phyloP scores from a whole-genome alignment of 2,113 vertebrate species.

The Amphiprion ocellaris region DNA sequence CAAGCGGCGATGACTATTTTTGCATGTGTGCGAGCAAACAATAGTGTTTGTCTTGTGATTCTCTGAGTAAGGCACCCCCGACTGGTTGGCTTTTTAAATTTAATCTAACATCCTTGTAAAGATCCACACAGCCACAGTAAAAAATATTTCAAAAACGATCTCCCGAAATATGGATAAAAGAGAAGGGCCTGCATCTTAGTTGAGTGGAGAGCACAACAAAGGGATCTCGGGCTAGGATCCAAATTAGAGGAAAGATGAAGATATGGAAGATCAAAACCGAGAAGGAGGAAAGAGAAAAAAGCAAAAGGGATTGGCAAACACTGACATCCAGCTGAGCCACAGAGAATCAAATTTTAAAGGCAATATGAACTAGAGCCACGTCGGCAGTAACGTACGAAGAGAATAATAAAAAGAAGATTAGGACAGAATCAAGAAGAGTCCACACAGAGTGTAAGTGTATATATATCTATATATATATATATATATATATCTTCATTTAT shows the following conservation, averaged over 20 bases:
- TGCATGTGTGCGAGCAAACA: neutral
- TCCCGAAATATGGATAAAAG: slow-evolving; percentile 47
- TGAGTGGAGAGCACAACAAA: slow-evolving; percentile 60
- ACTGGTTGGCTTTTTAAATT: slow-evolving; percentile 13
- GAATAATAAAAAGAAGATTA: slow-evolving; percentile 42
- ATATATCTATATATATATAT: slow-evolving; percentile 65
- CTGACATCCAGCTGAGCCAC: slow-evolving; percentile 66
- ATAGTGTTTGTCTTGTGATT: neutral
- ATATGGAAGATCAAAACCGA: slow-evolving; percentile 68
- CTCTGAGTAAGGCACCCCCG: slow-evolving; percentile 1
- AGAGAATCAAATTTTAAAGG: slow-evolving; percentile 53
- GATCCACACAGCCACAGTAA: neutral
- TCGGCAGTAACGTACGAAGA: slow-evolving; percentile 10
- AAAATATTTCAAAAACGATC: slow-evolving; percentile 7
- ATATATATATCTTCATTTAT: slow-evolving; percentile 85
- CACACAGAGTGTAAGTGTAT: slow-evolving; percentile 64
- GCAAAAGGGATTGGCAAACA: slow-evolving; percentile 58
- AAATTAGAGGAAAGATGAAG: slow-evolving; percentile 65
- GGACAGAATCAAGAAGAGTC: slow-evolving; percentile 69
- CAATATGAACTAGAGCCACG: slow-evolving; percentile 40
- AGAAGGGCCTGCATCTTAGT: slow-evolving; percentile 27
- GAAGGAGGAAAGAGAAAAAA: slow-evolving; percentile 27
- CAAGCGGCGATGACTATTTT: neutral
- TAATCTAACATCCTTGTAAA: slow-evolving; percentile 22
- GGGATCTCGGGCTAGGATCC: slow-evolving; percentile 31